Base-by-base conservation (phyloP, 2,888 invertebrate species). In the Hyposoter didymator region DNA sequence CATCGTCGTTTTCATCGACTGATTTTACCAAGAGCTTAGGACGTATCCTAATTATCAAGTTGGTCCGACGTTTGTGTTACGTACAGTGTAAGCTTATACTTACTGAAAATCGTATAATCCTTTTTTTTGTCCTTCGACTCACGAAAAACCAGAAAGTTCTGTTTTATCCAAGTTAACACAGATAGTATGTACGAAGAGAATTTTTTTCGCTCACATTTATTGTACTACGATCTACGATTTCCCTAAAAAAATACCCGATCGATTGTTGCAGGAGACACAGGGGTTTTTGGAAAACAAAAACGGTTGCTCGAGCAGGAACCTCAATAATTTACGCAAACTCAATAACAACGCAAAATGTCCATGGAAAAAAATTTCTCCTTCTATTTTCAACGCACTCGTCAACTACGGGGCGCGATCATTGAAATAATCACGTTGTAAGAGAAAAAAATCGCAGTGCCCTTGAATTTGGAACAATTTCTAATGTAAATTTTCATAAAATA, bases 1-100 rank as follows among this genome's bases (percentile, higher is more conserved):
- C 19, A 12, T 4, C 6, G 28, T 19, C 19, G 55, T 72, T 39
- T 19, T 5, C 19, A 73, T 55, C 52, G 39, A 75, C 59, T 69
- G 28, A 22, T 59, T 81, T 85, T 84, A 86, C 81, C 81, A 89
- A 87, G 86, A 86, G 88, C 88, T 55, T 5, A 55, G 55, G 55
- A 22, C 22, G 10, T 3, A 55, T 55, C 88, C 88, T 85, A 89
- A 89, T 52, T 5, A 72, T 89, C 88, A 89, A 91, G 89, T 91
- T 91, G 91, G 91, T 91, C 91, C 91, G 88, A 91, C 87, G 87
- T 90, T 85, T 90, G 89, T 88, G 89, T 88, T 39, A 55, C 76
- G 52, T 78, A 78, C 39, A 32, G 69, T 78, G 88, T 85, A 82
- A 88, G 85, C 89, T 88, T 89, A 52, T 88, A 89, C 89, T 55